These are phyloP conservation scores for Chelon auratus DNA, from an alignment of 2,797 vertebrate species.

Conservation along the genomic window DNA sequence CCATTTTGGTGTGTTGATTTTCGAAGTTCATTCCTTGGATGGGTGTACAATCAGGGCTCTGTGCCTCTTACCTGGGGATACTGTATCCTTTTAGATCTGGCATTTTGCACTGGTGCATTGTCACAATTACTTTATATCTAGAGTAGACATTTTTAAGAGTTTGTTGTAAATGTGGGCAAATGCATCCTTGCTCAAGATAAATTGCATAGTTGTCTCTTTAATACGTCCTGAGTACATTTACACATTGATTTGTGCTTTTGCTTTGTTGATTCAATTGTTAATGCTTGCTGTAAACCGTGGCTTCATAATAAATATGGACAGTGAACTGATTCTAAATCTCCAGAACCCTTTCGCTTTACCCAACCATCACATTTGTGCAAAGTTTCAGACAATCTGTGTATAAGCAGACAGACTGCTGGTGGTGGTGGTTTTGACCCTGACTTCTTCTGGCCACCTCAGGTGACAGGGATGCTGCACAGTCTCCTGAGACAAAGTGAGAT, in stretches of 20 bases:
- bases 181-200: not conserved
- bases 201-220: constrained; percentile 13
- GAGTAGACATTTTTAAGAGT: not conserved
- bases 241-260: constrained; percentile 15
- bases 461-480: not conserved
- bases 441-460: constrained; percentile 5
- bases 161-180: not conserved
- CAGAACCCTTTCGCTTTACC: not conserved
- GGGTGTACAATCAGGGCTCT: too few species aligned
- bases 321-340: not conserved
- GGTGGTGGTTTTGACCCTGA: not conserved
- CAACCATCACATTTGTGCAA: too few species aligned
- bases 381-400: not conserved
- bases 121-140: not conserved
- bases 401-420: not conserved
- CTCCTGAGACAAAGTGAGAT: constrained; percentile 48
- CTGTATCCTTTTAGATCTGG: too few species aligned
- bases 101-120: not conserved
- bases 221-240: constrained; percentile 9
- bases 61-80: too few species aligned
- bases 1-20: too few species aligned
- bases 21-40: too few species aligned
- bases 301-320: constrained; percentile 9
- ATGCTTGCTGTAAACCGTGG: not conserved
- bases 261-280: constrained; percentile 5